A percentile compares a stretch with the other conserved stretches of the same genome.
Conservation (phyloP, 2,797 vertebrate genomes). For the Rhinogobio ventralis region DNA sequence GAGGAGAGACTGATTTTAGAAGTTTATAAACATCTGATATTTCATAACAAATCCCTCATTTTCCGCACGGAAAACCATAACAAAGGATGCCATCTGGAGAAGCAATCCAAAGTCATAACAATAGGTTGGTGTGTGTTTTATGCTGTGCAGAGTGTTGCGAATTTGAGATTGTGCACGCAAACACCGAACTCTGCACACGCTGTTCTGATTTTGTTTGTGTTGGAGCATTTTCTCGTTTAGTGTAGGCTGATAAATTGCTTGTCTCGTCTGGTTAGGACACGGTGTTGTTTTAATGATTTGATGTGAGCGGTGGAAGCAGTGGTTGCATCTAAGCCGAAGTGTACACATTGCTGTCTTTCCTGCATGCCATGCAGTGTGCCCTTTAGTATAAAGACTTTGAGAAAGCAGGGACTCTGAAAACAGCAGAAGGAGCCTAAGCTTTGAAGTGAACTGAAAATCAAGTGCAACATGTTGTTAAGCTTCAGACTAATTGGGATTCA, state of each 20-base stretch:
- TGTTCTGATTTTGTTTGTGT: not conserved
- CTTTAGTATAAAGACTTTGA: conserved; percentile 42
- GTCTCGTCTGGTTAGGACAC: not conserved
- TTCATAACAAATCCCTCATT: not conserved
- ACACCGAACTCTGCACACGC: not conserved
- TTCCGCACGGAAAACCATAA: not conserved
- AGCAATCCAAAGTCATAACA: not conserved
- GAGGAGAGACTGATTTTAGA: not conserved
- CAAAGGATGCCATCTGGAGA: not conserved
- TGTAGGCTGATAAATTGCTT: not conserved
- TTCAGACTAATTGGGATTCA: conserved; percentile 58
- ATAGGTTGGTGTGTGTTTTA: not conserved
- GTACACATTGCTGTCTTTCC: not conserved
- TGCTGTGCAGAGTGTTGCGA: not conserved
- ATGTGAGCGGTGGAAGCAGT: too few relatives aligned
- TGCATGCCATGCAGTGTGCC: not conserved
- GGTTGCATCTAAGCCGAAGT: not conserved
- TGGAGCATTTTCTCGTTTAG: not conserved
- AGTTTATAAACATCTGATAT: not conserved
- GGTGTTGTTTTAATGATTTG: not conserved
- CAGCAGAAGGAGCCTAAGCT: conserved; percentile 68
- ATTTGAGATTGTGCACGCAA: not conserved
- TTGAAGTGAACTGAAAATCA: conserved; percentile 73
- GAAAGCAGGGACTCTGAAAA: conserved; percentile 64
- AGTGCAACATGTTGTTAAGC: conserved; percentile 53